Evolutionary conservation across 1,140 invertebrate species (phyloP).

Genomic region (Drosophila fuyamai): DNA sequence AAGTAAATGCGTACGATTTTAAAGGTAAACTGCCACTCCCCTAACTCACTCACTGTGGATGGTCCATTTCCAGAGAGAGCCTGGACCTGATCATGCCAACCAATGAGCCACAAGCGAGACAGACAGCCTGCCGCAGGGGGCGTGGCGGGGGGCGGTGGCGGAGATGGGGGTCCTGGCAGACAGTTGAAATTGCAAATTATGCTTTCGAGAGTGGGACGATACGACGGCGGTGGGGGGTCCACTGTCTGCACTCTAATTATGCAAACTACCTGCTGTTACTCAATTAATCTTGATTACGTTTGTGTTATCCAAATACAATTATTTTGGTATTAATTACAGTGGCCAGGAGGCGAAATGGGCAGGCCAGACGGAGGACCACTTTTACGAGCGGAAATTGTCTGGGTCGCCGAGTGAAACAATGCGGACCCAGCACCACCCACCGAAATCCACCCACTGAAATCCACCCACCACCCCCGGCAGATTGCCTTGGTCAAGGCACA

Average conservation of each 20-base stretch:
- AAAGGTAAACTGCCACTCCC: background rate
- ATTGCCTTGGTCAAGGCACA: slow-evolving; percentile 12
- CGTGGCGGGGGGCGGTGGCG: background rate
- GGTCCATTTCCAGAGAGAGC: background rate
- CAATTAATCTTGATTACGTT: slow-evolving; percentile 83
- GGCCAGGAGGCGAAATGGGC: slow-evolving; percentile 35
- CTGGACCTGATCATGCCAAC: slow-evolving; percentile 17
- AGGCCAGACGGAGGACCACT: slow-evolving; percentile 29
- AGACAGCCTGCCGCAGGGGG: slow-evolving; percentile 9
- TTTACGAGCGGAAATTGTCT: slow-evolving; percentile 51
- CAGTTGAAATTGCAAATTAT: slow-evolving; percentile 85
- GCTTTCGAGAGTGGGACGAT: slow-evolving; percentile 35
- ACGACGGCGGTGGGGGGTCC: background rate
- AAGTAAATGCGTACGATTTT: background rate
- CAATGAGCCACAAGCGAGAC: slow-evolving; percentile 16
- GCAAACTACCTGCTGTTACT: slow-evolving; percentile 83
- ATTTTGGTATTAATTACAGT: slow-evolving; percentile 82
- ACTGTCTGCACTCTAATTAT: slow-evolving; percentile 69
- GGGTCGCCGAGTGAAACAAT: slow-evolving; percentile 29
- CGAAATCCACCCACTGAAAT: background rate
- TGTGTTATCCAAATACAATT: slow-evolving; percentile 84
- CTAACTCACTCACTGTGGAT: background rate
- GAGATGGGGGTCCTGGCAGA: slow-evolving; percentile 4
- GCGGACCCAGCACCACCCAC: background rate
- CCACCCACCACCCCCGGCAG: slow-evolving; percentile 3